A percentile compares a stretch with the other conserved stretches of the same genome.
Conservation (phyloP, 2,888 invertebrate species). For the Cryptophagus acutangulus region DNA sequence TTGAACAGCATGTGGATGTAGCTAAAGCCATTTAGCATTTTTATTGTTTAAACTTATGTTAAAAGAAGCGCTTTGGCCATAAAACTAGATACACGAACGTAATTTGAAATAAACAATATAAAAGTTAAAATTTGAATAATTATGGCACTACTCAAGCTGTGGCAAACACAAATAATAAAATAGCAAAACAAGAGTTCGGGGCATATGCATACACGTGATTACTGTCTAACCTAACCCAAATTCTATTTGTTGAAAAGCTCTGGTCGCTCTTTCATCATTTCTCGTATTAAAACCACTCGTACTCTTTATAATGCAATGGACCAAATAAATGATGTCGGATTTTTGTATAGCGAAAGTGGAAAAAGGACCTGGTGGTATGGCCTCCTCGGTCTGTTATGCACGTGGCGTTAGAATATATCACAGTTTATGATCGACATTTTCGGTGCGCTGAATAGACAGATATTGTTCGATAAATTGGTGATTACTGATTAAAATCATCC, state of each 20-base stretch:
- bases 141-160: no score
- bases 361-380: constrained; percentile 15
- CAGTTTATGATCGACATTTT: constrained; percentile 38
- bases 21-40: no score
- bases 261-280: constrained; percentile 35
- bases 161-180: constrained; percentile 5
- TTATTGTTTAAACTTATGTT: no score
- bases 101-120: no score
- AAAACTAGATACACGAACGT: no score
- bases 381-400: constrained; percentile 21
- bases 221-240: constrained; percentile 34
- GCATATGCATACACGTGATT: constrained; percentile 25
- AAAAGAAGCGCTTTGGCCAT: no score
- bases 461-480: constrained; percentile 33
- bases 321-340: constrained; percentile 18
- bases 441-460: constrained; percentile 33
- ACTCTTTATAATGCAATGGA: constrained; percentile 32
- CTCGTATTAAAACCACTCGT: constrained; percentile 34
- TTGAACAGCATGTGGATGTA: no score
- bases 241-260: constrained; percentile 38
- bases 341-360: constrained; percentile 13
- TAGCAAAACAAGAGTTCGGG: background rate
- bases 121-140: no score
- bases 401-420: constrained; percentile 35
- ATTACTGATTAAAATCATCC: constrained; percentile 31